Evolutionary conservation across 1,140 invertebrate species (phyloP), one percentile per base, ranked within the genome.

Genomic region (Papilio machaon): DNA sequence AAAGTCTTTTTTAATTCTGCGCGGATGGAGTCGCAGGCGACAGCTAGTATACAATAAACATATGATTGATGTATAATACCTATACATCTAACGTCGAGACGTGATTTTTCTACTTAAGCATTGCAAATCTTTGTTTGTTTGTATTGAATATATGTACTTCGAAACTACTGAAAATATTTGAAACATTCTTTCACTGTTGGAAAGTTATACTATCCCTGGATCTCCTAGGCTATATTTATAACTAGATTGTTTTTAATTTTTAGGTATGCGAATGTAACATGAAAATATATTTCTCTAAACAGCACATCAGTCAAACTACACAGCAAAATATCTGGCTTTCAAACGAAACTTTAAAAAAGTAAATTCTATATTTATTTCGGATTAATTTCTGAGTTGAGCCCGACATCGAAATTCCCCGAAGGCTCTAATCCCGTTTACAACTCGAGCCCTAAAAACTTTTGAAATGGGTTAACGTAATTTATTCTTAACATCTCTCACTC

Each of bases 391-490:
- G 17, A 58, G 17, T 58, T 58, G 54, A 8, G 19, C 15, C 73
- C 17, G 19, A 58, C 80, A 52, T 80, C 82, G 49, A 77, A 82
- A 80, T 86, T 87, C 85, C 80, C 73, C 79, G 83, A 85, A 85
- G 82, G 84, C 81, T 75, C 81, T 79, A 80, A 64, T 73, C 81
- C 60, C 49, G 77, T 79, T 83, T 84, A 83, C 81, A 83, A 77
- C 83, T 81, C 77, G 74, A 81, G 84, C 83, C 84, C 82, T 85
- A 87, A 89, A 87, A 87, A 84, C 84, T 81, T 87, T 90, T 88
- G 86, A 89, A 91, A 90, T 88, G 89, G 90, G 89, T 91, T 90
- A 91, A 88, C 87, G 87, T 90, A 91, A 91, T 90, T 91, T 90
- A 91, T 91, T 90, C 89, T 75, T 81, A 82, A 86, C 88, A 86